Conservation (phyloP, 2,113 vertebrate genomes). For the Colius striatus region DNA sequence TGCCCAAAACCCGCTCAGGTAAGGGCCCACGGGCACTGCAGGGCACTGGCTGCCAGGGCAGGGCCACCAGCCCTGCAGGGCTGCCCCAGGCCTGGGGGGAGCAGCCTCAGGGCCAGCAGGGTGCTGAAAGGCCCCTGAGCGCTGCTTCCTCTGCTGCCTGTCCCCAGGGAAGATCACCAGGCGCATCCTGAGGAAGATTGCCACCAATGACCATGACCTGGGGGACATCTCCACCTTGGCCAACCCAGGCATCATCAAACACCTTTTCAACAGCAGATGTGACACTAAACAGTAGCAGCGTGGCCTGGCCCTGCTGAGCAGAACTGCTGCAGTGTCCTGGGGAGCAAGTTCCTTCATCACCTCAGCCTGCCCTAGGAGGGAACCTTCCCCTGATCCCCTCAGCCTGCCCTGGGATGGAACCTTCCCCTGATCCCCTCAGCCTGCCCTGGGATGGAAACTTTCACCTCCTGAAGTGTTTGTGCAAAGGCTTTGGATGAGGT, state of each 20-base stretch:
- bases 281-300: slow-evolving; percentile 74
- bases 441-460: background rate
- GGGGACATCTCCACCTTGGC: slow-evolving; percentile 93
- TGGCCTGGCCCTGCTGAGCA: background rate
- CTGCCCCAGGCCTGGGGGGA: too few species aligned
- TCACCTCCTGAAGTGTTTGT: slow-evolving; percentile 27
- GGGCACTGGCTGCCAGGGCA: background rate
- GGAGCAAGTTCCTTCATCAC: slow-evolving; percentile 9
- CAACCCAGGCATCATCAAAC: slow-evolving; percentile 85
- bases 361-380: background rate
- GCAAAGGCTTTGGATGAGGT: background rate
- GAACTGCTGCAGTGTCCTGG: background rate
- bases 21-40: background rate
- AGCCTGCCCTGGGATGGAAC: background rate
- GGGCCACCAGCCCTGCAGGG: background rate
- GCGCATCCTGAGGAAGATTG: slow-evolving; percentile 91
- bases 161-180: slow-evolving; percentile 94
- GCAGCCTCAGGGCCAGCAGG: background rate
- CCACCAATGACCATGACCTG: slow-evolving; percentile 88
- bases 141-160: background rate
- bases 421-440: background rate
- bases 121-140: background rate
- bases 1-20: slow-evolving; percentile 99
- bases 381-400: too few species aligned
- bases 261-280: slow-evolving; percentile 90